Percentiles rank a stretch among this genome's conserved stretches.
These are phyloP conservation scores for Chromis chromis DNA, from an alignment of 2,797 vertebrate genomes.

Conservation along the genomic window DNA sequence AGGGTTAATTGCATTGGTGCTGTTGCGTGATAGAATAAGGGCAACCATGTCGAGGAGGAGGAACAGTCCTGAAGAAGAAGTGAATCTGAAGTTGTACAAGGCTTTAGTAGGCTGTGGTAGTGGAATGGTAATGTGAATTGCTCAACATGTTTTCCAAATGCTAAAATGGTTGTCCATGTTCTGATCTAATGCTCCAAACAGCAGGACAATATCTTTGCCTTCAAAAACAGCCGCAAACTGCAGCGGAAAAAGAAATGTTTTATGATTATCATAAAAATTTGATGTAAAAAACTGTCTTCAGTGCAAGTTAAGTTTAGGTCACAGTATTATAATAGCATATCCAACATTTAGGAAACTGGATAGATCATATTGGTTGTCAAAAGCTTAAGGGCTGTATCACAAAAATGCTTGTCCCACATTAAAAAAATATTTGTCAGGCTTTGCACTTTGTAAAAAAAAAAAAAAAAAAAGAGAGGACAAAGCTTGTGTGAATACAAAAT, in stretches of 20 bases:
- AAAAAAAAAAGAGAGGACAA: constrained; percentile 48
- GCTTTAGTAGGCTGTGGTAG: constrained; percentile 13
- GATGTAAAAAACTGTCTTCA: background rate
- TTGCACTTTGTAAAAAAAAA: constrained; percentile 8
- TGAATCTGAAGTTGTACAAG: constrained; percentile 39
- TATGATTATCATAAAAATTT: background rate
- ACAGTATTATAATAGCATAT: background rate
- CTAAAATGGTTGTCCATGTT: background rate
- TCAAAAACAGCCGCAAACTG: background rate
- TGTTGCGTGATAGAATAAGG: constrained; percentile 73
- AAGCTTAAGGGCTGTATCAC: background rate
- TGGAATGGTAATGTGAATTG: constrained; percentile 5
- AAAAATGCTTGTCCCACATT: constrained; percentile 15
- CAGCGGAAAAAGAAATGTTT: background rate
- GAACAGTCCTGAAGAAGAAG: constrained; percentile 46
- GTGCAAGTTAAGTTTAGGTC: background rate
- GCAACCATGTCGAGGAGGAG: constrained; percentile 62
- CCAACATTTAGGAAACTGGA: background rate
- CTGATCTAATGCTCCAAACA: background rate
- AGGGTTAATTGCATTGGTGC: constrained; percentile 80
- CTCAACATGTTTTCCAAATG: background rate
- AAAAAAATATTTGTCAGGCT: constrained; percentile 58
- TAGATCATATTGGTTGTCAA: background rate
- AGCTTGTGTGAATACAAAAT: constrained; percentile 24
- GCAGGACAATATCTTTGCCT: background rate